Evolutionary conservation across 2,797 vertebrate species (phyloP).

Genomic region (Clarias fuscus): DNA sequence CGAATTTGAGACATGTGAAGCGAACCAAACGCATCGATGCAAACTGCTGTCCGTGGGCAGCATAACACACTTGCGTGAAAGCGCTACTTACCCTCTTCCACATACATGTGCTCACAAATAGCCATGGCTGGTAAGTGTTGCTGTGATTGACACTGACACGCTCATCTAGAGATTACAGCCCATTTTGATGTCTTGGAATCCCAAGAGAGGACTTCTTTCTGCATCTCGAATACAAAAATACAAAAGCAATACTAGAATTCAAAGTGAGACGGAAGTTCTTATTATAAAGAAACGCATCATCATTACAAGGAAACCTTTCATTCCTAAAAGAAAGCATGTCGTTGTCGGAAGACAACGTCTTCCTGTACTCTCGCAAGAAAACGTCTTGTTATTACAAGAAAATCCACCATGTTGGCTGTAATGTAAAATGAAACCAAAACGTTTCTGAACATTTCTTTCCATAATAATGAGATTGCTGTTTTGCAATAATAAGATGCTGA

Average conservation of each 20-base stretch:
- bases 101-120: neutral
- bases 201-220: neutral
- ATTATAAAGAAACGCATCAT: neutral
- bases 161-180: neutral
- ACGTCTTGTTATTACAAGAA: neutral
- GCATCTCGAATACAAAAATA: neutral
- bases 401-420: neutral
- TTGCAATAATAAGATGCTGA: neutral
- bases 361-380: neutral
- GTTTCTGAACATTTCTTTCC: no score
- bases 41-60: neutral
- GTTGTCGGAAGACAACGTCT: neutral
- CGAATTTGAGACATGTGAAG: no score
- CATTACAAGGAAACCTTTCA: neutral
- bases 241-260: neutral
- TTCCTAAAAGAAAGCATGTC: neutral
- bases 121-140: neutral
- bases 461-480: neutral
- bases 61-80: neutral
- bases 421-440: neutral
- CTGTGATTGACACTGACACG: neutral
- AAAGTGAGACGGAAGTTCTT: neutral
- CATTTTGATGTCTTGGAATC: neutral
- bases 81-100: neutral
- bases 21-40: neutral